Percentiles rank a stretch among this genome's conserved stretches.
Conservation (phyloP, 2,113 vertebrate genomes). For the Taurulus bubalis region DNA sequence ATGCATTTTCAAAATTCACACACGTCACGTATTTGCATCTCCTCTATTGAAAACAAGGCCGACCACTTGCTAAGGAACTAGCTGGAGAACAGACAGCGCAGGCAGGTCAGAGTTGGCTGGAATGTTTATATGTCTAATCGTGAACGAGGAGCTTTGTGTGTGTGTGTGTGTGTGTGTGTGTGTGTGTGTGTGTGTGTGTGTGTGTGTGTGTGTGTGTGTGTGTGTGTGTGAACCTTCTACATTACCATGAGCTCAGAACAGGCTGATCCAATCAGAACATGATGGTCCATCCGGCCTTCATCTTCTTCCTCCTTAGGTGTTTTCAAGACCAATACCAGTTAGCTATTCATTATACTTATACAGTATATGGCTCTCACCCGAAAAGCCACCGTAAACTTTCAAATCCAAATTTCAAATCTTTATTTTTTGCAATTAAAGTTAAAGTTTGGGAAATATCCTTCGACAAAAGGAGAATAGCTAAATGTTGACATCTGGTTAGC, state of each 20-base stretch:
- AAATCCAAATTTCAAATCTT: background rate
- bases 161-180: background rate
- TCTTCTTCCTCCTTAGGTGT: background rate
- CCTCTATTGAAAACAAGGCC: constrained; percentile 1
- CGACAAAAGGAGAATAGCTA: background rate
- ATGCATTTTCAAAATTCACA: constrained; percentile 1
- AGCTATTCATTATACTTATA: background rate
- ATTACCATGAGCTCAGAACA: background rate
- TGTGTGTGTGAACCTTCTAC: background rate
- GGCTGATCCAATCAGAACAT: background rate
- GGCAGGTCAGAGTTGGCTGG: constrained; percentile 36
- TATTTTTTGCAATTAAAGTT: background rate
- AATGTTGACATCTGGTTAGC: background rate
- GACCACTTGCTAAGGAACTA: constrained; percentile 18
- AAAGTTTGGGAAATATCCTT: background rate
- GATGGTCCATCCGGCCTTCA: background rate
- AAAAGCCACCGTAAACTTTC: background rate
- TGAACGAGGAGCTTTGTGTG: background rate
- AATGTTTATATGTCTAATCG: constrained; percentile 54
- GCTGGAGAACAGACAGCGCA: constrained; percentile 24
- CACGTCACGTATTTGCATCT: constrained; percentile 15
- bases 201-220: background rate
- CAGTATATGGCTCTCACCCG: background rate
- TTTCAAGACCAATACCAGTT: background rate
- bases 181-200: background rate